Evolutionary conservation across 2,888 invertebrate genomes (phyloP).

Genomic region (Drosophila meridionalis): DNA sequence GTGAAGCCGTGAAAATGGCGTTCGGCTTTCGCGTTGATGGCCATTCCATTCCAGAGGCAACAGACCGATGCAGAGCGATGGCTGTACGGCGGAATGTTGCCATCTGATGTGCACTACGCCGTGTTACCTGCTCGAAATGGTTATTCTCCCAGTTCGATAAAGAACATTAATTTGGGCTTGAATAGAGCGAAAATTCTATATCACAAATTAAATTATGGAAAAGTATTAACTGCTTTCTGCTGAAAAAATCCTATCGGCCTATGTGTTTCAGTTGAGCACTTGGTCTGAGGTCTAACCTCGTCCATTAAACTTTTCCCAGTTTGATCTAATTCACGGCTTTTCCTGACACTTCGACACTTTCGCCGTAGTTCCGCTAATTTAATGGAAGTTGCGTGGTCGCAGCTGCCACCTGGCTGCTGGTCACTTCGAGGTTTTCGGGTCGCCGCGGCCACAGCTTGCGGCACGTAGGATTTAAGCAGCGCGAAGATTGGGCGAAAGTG

Average conservation of each 20-base stretch:
- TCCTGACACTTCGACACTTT: background rate
- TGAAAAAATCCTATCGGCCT: background rate
- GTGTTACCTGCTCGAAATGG: background rate
- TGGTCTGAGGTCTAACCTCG: background rate
- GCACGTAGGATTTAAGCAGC: conserved; percentile 42
- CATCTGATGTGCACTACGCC: background rate
- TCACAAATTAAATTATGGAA: too few relatives aligned
- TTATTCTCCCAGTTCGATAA: background rate
- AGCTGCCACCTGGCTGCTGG: conserved; percentile 10
- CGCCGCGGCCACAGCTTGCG: conserved; percentile 23
- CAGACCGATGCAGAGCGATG: background rate
- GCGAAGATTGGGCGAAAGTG: background rate
- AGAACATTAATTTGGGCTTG: too few relatives aligned
- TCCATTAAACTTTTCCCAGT: background rate
- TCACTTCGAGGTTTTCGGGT: conserved; percentile 15
- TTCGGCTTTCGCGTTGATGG: conserved; percentile 4
- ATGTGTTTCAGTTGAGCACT: background rate
- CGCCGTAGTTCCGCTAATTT: background rate
- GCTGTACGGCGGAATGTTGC: background rate
- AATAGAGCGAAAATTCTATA: background rate
- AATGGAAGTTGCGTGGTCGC: background rate
- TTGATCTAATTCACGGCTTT: background rate
- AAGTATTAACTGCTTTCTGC: background rate
- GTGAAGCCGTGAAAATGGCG: background rate
- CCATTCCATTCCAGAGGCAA: background rate